Percentiles rank a stretch among this genome's conserved stretches.
These are phyloP conservation scores for Plotosus lineatus DNA, from an alignment of 2,113 vertebrate species.

Conservation along the genomic window DNA sequence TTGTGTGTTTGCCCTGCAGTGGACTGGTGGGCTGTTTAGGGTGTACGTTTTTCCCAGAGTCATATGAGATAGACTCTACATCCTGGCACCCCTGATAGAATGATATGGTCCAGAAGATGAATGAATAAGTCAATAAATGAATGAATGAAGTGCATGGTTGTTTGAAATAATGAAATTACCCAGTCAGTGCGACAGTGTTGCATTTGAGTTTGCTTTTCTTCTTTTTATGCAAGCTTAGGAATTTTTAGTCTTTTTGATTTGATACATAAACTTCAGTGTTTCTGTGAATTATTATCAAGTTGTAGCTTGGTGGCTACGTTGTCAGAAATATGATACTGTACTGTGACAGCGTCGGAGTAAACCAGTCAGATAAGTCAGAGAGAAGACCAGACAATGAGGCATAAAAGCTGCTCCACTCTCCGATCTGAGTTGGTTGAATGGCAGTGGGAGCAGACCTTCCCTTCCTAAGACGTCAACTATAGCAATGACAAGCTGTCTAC, in stretches of 20 bases:
- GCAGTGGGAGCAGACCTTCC: constrained; percentile 27
- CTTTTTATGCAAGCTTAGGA: background rate
- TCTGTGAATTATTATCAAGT: background rate
- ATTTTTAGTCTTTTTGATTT: background rate
- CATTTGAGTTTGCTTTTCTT: background rate
- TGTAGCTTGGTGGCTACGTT: background rate
- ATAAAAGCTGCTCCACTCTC: constrained; percentile 36
- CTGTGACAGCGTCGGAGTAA: constrained; percentile 24
- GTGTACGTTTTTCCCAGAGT: no score
- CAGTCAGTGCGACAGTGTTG: constrained; percentile 17
- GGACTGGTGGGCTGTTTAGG: no score
- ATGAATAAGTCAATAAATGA: no score
- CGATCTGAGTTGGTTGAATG: constrained; percentile 28
- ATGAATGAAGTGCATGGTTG: background rate
- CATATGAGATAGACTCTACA: no score
- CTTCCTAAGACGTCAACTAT: constrained; percentile 32
- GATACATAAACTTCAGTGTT: background rate
- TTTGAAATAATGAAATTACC: constrained; percentile 21
- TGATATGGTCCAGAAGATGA: no score
- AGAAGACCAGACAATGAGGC: constrained; percentile 24
- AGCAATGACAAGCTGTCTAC: constrained; percentile 21
- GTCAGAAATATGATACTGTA: background rate
- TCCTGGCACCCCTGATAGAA: no score
- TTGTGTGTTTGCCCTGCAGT: no score
- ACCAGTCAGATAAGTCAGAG: constrained; percentile 34